Conservation (phyloP, 2,113 vertebrate species). For the Garra rufa region DNA sequence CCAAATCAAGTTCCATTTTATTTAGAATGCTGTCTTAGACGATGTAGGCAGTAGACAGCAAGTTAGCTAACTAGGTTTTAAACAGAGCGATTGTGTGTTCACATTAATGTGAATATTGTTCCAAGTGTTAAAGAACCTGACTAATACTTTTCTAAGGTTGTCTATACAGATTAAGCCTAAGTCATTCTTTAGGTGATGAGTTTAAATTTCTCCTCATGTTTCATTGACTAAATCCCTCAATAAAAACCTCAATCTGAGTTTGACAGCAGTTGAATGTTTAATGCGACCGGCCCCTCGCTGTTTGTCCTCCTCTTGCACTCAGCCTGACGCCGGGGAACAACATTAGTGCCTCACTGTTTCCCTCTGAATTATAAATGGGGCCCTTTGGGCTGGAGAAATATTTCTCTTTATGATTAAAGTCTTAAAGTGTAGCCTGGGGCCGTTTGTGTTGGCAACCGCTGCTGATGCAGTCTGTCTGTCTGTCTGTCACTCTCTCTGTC, state of each 20-base stretch:
- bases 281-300: slow-evolving; percentile 73
- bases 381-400: slow-evolving; percentile 49
- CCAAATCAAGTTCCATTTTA: neutral
- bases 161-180: neutral
- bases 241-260: slow-evolving; percentile 76
- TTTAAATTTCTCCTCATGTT: slow-evolving; percentile 16
- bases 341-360: slow-evolving; percentile 52
- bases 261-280: slow-evolving; percentile 75
- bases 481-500: neutral
- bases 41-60: neutral
- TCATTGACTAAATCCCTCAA: slow-evolving; percentile 48
- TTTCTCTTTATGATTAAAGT: slow-evolving; percentile 61
- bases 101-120: neutral
- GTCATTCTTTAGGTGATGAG: neutral
- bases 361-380: slow-evolving; percentile 59
- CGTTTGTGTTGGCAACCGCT: slow-evolving; percentile 55
- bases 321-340: slow-evolving; percentile 28
- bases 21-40: neutral
- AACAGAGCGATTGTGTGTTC: neutral
- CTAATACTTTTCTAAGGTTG: neutral
- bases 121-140: neutral
- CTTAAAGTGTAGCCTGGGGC: slow-evolving; percentile 55
- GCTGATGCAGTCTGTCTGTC: slow-evolving; percentile 36
- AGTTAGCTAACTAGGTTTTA: neutral
- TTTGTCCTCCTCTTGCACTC: slow-evolving; percentile 57